These are phyloP conservation scores for Hypanus sabinus DNA, from an alignment of 2,113 vertebrate species.

Conservation along the genomic window DNA sequence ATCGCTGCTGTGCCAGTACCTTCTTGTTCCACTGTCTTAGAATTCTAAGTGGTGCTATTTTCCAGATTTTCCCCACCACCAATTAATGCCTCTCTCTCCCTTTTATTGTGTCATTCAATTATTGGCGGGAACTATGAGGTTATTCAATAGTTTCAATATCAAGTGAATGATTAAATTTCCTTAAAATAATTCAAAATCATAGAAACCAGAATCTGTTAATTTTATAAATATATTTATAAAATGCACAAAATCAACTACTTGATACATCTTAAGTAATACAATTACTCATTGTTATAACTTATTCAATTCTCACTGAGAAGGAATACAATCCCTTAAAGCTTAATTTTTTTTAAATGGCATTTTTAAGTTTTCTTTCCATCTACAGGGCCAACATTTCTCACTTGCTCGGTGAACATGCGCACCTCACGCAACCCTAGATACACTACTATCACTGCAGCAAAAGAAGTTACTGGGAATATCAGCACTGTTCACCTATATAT, in stretches of 20 bases:
- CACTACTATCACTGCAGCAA: not conserved
- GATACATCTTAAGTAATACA: not conserved
- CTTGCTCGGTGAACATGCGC: not conserved
- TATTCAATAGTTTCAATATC: not conserved
- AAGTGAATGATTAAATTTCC: not conserved
- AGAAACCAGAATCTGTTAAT: no score
- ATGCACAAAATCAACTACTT: not conserved
- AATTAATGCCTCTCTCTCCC: not conserved
- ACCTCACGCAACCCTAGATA: not conserved
- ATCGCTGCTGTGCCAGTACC: not conserved
- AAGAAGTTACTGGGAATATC: not conserved
- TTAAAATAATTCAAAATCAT: not conserved
- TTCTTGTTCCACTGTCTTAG: not conserved
- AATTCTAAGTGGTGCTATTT: not conserved
- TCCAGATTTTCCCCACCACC: not conserved
- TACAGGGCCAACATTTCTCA: not conserved
- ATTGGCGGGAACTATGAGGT: not conserved
- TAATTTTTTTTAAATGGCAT: no score
- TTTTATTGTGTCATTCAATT: not conserved
- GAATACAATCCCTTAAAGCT: not conserved
- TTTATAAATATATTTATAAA: not conserved
- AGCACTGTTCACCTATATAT: not conserved
- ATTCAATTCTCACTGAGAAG: not conserved
- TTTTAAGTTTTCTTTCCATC: not conserved
- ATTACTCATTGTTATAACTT: not conserved